Percentiles rank a stretch among this genome's conserved stretches.
Conservation (phyloP, 2,888 invertebrate species). For the Resseliella maxima region DNA sequence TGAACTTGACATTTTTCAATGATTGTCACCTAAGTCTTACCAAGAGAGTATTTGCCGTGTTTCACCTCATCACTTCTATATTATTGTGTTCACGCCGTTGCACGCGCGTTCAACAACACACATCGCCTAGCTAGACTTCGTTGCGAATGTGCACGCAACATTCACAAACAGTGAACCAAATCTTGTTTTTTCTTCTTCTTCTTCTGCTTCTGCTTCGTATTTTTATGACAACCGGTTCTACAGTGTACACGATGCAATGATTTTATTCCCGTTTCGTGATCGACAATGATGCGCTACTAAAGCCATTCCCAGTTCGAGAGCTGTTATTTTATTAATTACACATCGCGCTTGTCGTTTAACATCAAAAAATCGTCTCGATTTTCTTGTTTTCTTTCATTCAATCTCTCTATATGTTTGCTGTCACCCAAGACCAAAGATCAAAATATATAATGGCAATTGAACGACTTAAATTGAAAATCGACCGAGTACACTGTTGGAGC, state of each 20-base stretch:
- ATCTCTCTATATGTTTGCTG: no score
- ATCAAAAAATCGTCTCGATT: background rate
- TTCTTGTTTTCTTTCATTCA: background rate
- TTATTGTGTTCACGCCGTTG: no score
- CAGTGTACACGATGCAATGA: background rate
- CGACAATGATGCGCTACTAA: slow-evolving; percentile 32
- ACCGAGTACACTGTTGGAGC: background rate
- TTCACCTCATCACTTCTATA: background rate
- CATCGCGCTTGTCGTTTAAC: background rate
- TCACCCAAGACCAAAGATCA: background rate
- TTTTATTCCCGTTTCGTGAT: slow-evolving; percentile 27
- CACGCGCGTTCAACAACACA: background rate
- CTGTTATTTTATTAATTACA: slow-evolving; percentile 45
- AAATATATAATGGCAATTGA: background rate
- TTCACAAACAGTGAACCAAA: background rate
- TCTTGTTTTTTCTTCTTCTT: background rate
- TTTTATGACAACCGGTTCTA: slow-evolving; percentile 44
- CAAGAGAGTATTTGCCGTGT: background rate
- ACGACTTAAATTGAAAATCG: background rate
- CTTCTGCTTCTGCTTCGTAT: no score
- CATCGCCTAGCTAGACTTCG: no score
- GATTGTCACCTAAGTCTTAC: background rate
- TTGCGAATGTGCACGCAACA: background rate
- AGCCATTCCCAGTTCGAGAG: background rate
- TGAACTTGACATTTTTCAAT: slow-evolving; percentile 43